Base-by-base conservation (phyloP, 2,113 vertebrate species). In the Colinus virginianus region DNA sequence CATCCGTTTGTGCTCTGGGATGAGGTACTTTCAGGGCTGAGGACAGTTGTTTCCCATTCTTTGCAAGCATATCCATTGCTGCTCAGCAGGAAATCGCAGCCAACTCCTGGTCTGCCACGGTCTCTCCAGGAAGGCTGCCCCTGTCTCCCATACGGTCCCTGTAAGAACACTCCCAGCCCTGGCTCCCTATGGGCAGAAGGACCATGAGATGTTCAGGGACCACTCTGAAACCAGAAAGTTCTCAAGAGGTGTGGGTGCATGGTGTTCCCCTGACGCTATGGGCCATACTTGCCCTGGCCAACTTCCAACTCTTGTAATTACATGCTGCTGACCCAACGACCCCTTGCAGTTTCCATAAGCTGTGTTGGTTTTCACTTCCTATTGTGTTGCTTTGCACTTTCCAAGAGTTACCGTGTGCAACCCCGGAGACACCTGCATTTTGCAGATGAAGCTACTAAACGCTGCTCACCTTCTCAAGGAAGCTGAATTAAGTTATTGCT, bases 301-400 rank as follows among this genome's bases (percentile, higher is more conserved):
- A 36, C 64, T 89, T 88, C 93, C 91, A 94, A 87, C 90, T 94
- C 95, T 92, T 93, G 94, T 90, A 95, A 93, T 94, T 93, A 91
- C 95, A 94, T 68, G 85, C 93, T 76, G 91, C 68, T 84, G 91
- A 92, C 95, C 95, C 83, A 53, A 64, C 0, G 23, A 93, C 90
- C 94, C 82, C 79, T 86, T 5, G 4, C 66, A 43, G 87, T 93
- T 95, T 93, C 95, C 95, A 95, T 88, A 94, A 82, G 82, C 83
- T 94, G 89, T 89, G 88, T 80, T 94, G 48, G 85, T 83, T 95
- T 95, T 95, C 93, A 61, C 82, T 95, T 95, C 93, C 79, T 78
- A 88, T 90, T 90, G 87, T 86, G 91, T 68, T 89, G 87, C 90
- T 88, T 68, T 87, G 69, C 76, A 71, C 89, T 94, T 85, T 83